phyloP scores from a whole-genome alignment of 2,113 vertebrate genomes.

The Hypanus sabinus region DNA sequence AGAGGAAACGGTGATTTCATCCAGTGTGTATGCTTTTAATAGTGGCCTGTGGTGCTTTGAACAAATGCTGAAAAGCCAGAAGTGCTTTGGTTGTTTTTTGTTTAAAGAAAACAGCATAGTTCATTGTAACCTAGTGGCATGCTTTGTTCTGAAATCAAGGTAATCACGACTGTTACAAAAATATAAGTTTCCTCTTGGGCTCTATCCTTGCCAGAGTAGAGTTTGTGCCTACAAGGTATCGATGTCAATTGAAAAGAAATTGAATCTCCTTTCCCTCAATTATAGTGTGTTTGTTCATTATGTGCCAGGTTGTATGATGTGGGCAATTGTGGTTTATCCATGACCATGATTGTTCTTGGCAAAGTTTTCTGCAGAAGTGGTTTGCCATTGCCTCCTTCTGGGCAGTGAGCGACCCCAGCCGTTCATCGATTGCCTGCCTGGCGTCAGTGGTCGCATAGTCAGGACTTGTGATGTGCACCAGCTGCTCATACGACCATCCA shows the following conservation, averaged over 20 bases:
- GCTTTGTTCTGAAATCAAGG: background rate
- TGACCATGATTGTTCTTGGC: too few relatives aligned
- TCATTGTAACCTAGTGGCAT: background rate
- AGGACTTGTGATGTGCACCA: too few relatives aligned
- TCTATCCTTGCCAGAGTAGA: background rate
- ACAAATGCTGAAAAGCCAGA: background rate
- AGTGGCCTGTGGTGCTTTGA: slow-evolving; percentile 13
- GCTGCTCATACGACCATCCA: too few relatives aligned
- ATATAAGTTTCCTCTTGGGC: background rate
- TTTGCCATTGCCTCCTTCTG: too few relatives aligned
- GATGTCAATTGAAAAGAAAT: background rate
- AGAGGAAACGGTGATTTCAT: background rate
- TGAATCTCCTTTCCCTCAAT: background rate
- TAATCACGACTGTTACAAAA: background rate
- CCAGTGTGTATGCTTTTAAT: background rate
- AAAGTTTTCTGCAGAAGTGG: too few relatives aligned
- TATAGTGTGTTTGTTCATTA: too few relatives aligned
- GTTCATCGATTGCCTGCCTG: too few relatives aligned
- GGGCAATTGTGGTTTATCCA: too few relatives aligned
- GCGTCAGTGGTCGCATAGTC: too few relatives aligned
- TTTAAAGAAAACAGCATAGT: background rate
- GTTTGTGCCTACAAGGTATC: background rate
- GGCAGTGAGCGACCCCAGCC: too few relatives aligned
- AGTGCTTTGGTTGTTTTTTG: background rate
- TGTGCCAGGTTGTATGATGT: too few relatives aligned